A percentile compares a stretch with the other conserved stretches of the same genome.
Evolutionary conservation across 2,113 vertebrate species (phyloP).

Genomic region (Leptodactylus fuscus): DNA sequence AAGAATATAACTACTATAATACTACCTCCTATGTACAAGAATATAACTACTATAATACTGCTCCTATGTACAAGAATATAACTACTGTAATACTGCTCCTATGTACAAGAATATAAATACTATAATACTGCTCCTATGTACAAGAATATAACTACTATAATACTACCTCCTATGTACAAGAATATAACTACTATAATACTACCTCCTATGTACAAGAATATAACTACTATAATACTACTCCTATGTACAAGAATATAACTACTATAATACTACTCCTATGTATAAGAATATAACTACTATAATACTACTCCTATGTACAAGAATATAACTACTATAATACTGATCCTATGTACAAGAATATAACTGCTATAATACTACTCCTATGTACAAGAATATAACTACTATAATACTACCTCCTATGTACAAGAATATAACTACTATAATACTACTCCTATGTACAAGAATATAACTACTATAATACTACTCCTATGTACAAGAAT

Average conservation of each 20-base stretch:
- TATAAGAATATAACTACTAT: background rate
- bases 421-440: constrained; percentile 2
- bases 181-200: too few relatives aligned
- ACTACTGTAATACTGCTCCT: constrained; percentile 6
- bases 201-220: background rate
- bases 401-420: background rate
- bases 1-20: too few relatives aligned
- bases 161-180: background rate
- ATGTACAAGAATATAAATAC: constrained; percentile 4
- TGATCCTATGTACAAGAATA: background rate
- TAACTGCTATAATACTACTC: background rate
- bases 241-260: constrained; percentile 1
- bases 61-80: background rate
- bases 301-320: background rate
- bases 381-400: background rate
- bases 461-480: background rate
- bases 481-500: background rate
- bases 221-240: background rate
- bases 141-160: constrained; percentile 7
- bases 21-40: too few relatives aligned
- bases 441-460: background rate
- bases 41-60: constrained; percentile 17
- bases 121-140: background rate
- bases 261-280: background rate
- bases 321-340: constrained; percentile 3